Evolutionary conservation across 2,888 invertebrate genomes (phyloP), one percentile per base, ranked within the genome.

Genomic region (Aethes cnicana): DNA sequence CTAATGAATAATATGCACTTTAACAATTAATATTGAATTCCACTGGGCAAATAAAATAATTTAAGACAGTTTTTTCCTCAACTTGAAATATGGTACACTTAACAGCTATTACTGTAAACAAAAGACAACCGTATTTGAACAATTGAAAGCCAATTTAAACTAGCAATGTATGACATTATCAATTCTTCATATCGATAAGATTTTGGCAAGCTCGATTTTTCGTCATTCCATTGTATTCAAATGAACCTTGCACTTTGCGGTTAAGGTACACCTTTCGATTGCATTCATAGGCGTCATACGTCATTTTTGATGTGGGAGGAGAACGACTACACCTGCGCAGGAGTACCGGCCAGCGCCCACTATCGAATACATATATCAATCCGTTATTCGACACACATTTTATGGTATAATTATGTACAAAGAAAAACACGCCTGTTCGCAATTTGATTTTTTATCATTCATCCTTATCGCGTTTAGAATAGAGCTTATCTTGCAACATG

Each of bases 321-420:
- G 59, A 62, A 59, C 47, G 56, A 64, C 63, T 68, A 77, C 79
- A 85, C 81, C 82, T 83, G 81, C 61, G 69, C 73, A 80, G 77
- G 80, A 80, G 72, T 61, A 63, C 64, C 72, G 73, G 76, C 56
- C 64, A 56, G 59, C 71, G 81, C 79, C 80, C 83, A 76, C 54
- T 63, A 68, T 63, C 70, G 72, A 63, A 82, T 80, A 80, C 79
- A 82, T 77, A 83, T 79, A 79, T 61, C 63, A 58, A 58, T 66
- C 76, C 77, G 79, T 79, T 84, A 79, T 48, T 53, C 62, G 73
- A 63, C 69, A 74, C 66, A 73, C 68, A 73, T 77, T 67, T 60
- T 26, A 53, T 53, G 52, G 25, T 33, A 52, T 48, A 66, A 59
- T 64, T 54, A 66, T 64, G 61, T 66, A 64, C 68, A 72, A 72